Evolutionary conservation across 2,113 vertebrate genomes (phyloP), one percentile per base, ranked within the genome.

Genomic region (Lepisosteus oculatus): DNA sequence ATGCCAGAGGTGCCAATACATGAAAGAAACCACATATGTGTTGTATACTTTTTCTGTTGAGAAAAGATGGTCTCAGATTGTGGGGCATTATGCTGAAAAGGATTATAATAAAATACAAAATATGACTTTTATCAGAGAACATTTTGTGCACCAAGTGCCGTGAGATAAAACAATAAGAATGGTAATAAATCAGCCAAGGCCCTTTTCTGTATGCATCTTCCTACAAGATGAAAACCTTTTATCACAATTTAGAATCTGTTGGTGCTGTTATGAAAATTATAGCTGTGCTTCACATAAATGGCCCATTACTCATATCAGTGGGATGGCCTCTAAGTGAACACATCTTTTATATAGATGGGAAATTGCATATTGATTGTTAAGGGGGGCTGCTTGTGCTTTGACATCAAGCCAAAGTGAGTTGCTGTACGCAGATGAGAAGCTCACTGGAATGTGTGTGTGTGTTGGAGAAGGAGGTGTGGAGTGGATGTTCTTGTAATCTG

Each of bases 321-420:
- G 81, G 81, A 80, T 43, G 29, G 74, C 68, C 76, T 86, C 85
- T 83, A 81, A 88, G 78, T 78, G 72, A 75, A 75, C 78, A 79
- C 80, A 86, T 87, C 82, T 80, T 85, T 85, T 81, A 85, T 80
- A 79, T 72, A 70, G 72, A 77, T 67, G 81, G 86, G 81, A 85
- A 88, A 88, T 90, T 90, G 84, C 83, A 83, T 89, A 89, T 89
- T 90, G 88, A 91, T 90, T 89, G 75, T 83, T 80, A 78, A 77
- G 57, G 56, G 69, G 67, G 55, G 56, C 61, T 67, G 65, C 79
- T 77, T 77, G 78, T 61, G 72, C 55, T 82, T 76, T 81, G 81
- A 81, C 74, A 80, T 79, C 45, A 3, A 72, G 41, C 56, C 73
- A 78, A 65, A 61, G 67, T 43, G 47, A 69, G 61, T 17, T 14